Evolutionary conservation across 2,797 vertebrate genomes (phyloP), one percentile per base, ranked within the genome.

Genomic region (Trachurus trachurus): DNA sequence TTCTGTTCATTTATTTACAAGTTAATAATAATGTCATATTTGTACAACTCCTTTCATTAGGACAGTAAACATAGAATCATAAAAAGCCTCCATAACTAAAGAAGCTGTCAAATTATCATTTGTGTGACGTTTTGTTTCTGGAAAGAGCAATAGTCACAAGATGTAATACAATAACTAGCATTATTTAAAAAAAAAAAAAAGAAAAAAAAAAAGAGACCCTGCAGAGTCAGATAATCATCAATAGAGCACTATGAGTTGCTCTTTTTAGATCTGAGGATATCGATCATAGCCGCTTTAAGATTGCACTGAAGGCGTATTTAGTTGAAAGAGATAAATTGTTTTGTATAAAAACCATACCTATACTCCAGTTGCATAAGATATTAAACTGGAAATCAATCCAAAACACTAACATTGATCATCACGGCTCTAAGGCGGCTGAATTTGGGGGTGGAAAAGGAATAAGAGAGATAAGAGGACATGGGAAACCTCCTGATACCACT

Each of bases 401-500:
- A 90, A 87, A 81, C 78, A 26, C 87, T 90, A 90, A 87, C 84
- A 89, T 81, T 79, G 72, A 63, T 84, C 83, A 80, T 84, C 80
- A 73, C 79, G 80, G 77, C 74, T 87, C 77, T 82, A 80, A 88
- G 83, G 64, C 58, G 63, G 42, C 39, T 71, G 66, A 84, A 78
- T 83, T 69, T 88, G 66, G 80, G 80, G 84, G 71, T 64, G 77
- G 66, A 71, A 78, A 49, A 49, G 19, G 80, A 89, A 87, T 86
- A 90, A 87, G 85, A 85, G 86, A 77, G 78, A 86, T n/a, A n/a
- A n/a, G 26, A 26, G 80, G 84, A 88, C 87, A 90, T 90, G 79
- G 80, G 87, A 91, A 92, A 89, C 70, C 86, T 78, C 81, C 85
- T 82, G 87, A 91, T 91, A 91, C 83, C 84, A 78, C 76, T 79